phyloP scores from a whole-genome alignment of 1,140 invertebrate genomes.

The Aplysia californica region DNA sequence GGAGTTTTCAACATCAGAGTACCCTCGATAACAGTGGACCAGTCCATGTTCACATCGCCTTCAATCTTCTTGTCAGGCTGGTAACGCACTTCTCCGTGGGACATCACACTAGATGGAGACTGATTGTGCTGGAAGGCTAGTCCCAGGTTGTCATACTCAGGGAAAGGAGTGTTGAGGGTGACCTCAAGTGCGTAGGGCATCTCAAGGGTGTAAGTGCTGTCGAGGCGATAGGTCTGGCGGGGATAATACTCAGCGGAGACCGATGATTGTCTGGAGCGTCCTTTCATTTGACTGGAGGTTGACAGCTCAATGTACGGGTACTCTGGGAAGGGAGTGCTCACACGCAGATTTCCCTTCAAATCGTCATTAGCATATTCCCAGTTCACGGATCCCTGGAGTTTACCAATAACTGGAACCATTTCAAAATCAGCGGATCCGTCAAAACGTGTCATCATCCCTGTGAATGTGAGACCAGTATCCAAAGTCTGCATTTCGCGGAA shows the following conservation, averaged over 20 bases:
- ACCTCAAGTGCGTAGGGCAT: constrained; percentile 6
- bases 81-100: constrained; percentile 1
- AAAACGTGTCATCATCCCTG: constrained; percentile 3
- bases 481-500: constrained; percentile 29
- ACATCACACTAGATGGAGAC: not conserved
- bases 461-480: constrained; percentile 25
- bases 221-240: constrained; percentile 5
- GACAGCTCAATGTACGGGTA: constrained; percentile 15
- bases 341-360: constrained; percentile 1
- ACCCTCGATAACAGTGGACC: constrained; percentile 29
- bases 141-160: constrained; percentile 1
- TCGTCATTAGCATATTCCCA: constrained; percentile 4
- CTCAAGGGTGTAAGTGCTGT: constrained; percentile 10
- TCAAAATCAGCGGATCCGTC: not conserved
- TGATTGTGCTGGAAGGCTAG: constrained; percentile 4
- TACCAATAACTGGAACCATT: constrained; percentile 3
- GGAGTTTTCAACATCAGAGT: constrained; percentile 39
- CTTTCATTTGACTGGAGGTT: not conserved
- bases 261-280: not conserved
- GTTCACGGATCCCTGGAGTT: not conserved
- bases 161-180: constrained; percentile 1
- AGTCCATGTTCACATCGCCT: constrained; percentile 8
- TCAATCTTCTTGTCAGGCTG: not conserved
- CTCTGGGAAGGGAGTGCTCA: constrained; percentile 24
- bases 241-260: constrained; percentile 19